Evolutionary conservation across 2,113 vertebrate genomes (phyloP).

Genomic region (Dromiciops gliroides): DNA sequence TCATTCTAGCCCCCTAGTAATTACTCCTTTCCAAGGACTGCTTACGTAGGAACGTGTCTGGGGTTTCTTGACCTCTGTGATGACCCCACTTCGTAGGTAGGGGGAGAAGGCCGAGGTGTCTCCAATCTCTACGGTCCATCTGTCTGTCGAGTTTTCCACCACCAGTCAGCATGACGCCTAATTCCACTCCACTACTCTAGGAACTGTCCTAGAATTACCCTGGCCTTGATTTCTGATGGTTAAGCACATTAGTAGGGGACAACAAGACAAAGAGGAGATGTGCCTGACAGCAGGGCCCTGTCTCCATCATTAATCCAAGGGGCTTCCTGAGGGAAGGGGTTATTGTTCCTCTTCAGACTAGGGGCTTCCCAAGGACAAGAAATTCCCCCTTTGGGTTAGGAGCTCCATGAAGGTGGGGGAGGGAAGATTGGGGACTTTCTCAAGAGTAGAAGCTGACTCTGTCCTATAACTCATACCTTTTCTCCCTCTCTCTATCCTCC

Average conservation of each 20-base stretch:
- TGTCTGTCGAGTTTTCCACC: constrained; percentile 73
- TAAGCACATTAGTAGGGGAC: not conserved
- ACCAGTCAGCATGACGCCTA: not conserved
- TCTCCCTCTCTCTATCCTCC: not conserved
- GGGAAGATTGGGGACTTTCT: not conserved
- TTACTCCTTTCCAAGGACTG: not conserved
- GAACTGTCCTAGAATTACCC: not conserved
- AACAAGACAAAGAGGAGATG: not conserved
- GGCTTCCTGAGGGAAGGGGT: not conserved
- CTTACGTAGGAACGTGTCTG: constrained; percentile 85
- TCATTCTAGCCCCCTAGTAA: not conserved
- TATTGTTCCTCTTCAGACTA: not conserved
- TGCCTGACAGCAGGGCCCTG: not conserved
- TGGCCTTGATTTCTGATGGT: not conserved
- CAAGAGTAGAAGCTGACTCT: not conserved
- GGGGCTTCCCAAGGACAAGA: not conserved
- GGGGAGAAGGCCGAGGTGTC: constrained; percentile 88
- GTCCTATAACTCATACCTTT: not conserved
- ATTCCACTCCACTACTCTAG: not conserved
- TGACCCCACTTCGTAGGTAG: constrained; percentile 85
- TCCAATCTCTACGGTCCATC: constrained; percentile 84
- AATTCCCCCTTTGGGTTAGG: accelerated
- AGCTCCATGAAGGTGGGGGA: not conserved
- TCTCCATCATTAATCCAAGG: not conserved
- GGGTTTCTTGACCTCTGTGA: constrained; percentile 84